Evolutionary conservation across 2,113 vertebrate genomes (phyloP).

Genomic region (Megaceryle maxima): DNA sequence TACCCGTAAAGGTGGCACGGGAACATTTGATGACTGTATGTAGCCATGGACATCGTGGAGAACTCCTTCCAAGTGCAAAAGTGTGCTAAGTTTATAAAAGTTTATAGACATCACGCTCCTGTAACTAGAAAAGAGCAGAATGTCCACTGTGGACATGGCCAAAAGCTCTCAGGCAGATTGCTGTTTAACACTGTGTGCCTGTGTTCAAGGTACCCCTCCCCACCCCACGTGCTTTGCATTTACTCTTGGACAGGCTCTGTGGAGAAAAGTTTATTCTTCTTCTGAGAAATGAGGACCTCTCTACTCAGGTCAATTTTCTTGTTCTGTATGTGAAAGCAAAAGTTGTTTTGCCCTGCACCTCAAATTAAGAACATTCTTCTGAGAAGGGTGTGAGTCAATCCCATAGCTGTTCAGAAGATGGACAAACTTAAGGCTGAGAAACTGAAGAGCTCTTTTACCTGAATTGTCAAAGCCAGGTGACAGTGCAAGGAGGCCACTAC

Average conservation of each 20-base stretch:
- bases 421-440: background rate
- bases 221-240: slow-evolving; percentile 12
- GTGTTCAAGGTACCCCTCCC: background rate
- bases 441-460: background rate
- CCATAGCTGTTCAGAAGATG: background rate
- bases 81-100: background rate
- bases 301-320: background rate
- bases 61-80: background rate
- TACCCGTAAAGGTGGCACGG: background rate
- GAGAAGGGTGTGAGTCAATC: background rate
- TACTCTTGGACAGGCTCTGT: background rate
- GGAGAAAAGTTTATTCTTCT: background rate
- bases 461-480: background rate
- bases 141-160: background rate
- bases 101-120: background rate
- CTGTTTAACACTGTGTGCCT: background rate
- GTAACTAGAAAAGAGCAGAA: background rate
- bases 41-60: background rate
- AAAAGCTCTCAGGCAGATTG: background rate
- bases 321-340: background rate
- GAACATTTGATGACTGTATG: background rate
- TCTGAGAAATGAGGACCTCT: background rate
- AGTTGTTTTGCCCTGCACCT: background rate
- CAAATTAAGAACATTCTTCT: background rate
- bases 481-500: background rate